Base-by-base conservation (phyloP, 2,888 invertebrate species). In the Bimastos eiseni region DNA sequence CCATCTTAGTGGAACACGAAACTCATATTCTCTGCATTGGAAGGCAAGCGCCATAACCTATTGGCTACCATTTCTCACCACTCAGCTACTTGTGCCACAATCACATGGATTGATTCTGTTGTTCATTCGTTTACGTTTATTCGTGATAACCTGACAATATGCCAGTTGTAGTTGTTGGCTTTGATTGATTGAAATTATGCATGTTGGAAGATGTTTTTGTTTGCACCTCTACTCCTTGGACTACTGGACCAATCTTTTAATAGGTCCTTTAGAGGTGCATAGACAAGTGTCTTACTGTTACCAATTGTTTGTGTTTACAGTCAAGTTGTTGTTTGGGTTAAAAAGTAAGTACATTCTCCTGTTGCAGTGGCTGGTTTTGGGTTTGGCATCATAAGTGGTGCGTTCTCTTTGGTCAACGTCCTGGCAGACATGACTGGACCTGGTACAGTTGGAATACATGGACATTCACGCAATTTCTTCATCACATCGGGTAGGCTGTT, bases 401-500 rank as follows among this genome's bases (percentile, higher is more conserved):
- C 98, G 83, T 99, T 99, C 95, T 97, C 98, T 0, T 95, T 99
- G 91, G 96, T 98, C 41, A 99, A 99, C 96, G 97, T 99, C 0
- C 95, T 99, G 89, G 98, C 99, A 36, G 99, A 98, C 95, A 97
- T 98, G 92, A 97, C 97, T 49, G 99, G 99, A 37, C 99, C 99
- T 4, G 99, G 97, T 34, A 98, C 99, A 0, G 97, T 99, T 95
- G 99, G 99, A 17, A 96, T 99, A 90, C 96, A 96, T 93, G 96
- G 96, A 90, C 98, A 98, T 91, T 97, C 97, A 0, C 97, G 97
- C 95, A 96, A 97, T 94, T 99, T 99, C 96, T 98, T 98, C 94
- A 96, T 98, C 36, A 97, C 97, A 24, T 98, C 98, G 93, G 97
- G 98, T 91, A 93, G 90, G 92, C 44, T 49, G 83, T 70, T 90